These are phyloP conservation scores for Nebria salina DNA, from an alignment of 2,888 invertebrate genomes.

Conservation along the genomic window DNA sequence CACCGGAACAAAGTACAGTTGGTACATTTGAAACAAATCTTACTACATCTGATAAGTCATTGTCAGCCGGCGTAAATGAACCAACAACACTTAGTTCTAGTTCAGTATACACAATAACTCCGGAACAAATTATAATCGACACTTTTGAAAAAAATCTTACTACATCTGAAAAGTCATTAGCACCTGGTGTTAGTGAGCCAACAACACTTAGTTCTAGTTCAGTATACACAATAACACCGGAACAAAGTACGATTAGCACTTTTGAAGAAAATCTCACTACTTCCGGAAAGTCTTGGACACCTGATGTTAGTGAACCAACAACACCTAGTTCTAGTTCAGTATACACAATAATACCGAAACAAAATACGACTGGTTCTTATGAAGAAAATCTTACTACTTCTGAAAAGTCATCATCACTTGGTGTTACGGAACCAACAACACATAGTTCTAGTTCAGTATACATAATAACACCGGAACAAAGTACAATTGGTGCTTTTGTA, in stretches of 20 bases:
- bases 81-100: constrained; percentile 10
- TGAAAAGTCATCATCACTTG: constrained; percentile 4
- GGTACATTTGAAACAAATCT: not conserved
- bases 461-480: constrained; percentile 26
- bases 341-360: constrained; percentile 34
- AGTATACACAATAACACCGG: constrained; percentile 22
- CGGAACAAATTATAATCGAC: constrained; percentile 33
- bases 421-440: not conserved
- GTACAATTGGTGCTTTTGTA: constrained; percentile 28
- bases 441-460: constrained; percentile 2
- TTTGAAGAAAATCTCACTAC: not conserved
- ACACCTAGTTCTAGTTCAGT: not conserved
- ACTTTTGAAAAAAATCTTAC: constrained; percentile 19
- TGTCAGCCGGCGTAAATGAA: not conserved
- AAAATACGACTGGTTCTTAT: constrained; percentile 7
- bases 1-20: constrained; percentile 33
- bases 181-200: not conserved
- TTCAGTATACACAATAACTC: constrained; percentile 17
- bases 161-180: constrained; percentile 23
- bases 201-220: constrained; percentile 36
- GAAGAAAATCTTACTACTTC: constrained; percentile 19
- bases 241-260: not conserved
- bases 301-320: not conserved
- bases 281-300: not conserved
- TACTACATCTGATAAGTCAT: constrained; percentile 20